Evolutionary conservation across 2,797 vertebrate genomes (phyloP).

Genomic region (Pseudocheirus occidentalis): DNA sequence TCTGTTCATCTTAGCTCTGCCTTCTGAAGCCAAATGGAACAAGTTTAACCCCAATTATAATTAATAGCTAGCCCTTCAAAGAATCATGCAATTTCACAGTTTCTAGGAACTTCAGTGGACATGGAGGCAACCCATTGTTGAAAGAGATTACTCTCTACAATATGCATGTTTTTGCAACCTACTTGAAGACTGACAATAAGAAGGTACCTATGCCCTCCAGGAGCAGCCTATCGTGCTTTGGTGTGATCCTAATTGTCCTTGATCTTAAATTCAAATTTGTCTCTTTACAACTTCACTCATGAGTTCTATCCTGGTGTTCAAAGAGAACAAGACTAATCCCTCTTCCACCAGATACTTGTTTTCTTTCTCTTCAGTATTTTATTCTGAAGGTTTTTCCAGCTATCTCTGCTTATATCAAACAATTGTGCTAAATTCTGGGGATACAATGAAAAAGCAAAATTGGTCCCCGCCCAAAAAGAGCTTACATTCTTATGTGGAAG

Average conservation of each 20-base stretch:
- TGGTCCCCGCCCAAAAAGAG: neutral
- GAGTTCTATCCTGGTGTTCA: neutral
- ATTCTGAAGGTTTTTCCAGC: neutral
- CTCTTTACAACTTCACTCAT: neutral
- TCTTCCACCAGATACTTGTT: neutral
- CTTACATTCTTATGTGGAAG: neutral
- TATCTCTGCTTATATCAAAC: neutral
- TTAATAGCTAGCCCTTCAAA: neutral
- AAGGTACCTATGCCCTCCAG: neutral
- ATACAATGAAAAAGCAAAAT: neutral
- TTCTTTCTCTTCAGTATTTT: neutral
- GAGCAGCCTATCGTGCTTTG: neutral
- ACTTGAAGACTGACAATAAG: neutral
- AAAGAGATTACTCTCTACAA: neutral
- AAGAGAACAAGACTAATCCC: neutral
- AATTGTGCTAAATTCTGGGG: neutral
- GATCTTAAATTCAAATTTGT: neutral
- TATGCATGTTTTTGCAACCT: neutral
- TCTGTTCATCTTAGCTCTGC: neutral
- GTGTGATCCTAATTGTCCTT: neutral
- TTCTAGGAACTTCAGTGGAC: neutral
- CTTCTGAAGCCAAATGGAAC: neutral
- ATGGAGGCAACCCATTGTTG: neutral
- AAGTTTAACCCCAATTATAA: neutral
- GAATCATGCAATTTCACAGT: neutral